Percentiles rank a stretch among this genome's conserved stretches.
These are phyloP conservation scores for Diuraphis noxia DNA, from an alignment of 1,140 invertebrate species.

Conservation along the genomic window DNA sequence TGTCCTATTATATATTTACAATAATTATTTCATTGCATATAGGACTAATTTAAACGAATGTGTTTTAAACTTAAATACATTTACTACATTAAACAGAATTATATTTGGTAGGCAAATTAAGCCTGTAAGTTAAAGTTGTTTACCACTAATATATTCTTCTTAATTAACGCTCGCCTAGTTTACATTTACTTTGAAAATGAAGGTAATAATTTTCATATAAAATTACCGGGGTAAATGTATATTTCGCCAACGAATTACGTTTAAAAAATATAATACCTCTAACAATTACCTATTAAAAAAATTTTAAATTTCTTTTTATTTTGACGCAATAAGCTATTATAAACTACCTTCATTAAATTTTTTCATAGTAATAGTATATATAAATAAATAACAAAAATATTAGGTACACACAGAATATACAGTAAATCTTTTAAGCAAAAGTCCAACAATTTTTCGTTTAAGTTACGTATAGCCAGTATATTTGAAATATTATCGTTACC, in stretches of 20 bases:
- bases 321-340: not conserved
- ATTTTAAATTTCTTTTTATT: not conserved
- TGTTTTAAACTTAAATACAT: not conserved
- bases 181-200: not conserved
- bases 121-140: not conserved
- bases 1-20: not conserved
- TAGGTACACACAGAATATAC: not conserved
- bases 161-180: not conserved
- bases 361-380: not conserved
- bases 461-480: not conserved
- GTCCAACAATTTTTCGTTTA: not conserved
- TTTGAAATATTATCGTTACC: not conserved
- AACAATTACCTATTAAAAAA: not conserved
- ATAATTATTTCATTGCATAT: not conserved
- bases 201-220: constrained; percentile 11
- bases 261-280: not conserved
- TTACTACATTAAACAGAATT: not conserved
- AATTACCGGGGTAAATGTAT: not conserved
- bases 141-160: not conserved
- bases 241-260: not conserved
- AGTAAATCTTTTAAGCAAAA: not conserved
- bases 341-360: not conserved
- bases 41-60: not conserved
- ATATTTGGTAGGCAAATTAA: not conserved
- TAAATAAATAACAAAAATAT: not conserved